These are phyloP conservation scores for Sogatella furcifera DNA, from an alignment of 1,140 invertebrate genomes.

Conservation along the genomic window DNA sequence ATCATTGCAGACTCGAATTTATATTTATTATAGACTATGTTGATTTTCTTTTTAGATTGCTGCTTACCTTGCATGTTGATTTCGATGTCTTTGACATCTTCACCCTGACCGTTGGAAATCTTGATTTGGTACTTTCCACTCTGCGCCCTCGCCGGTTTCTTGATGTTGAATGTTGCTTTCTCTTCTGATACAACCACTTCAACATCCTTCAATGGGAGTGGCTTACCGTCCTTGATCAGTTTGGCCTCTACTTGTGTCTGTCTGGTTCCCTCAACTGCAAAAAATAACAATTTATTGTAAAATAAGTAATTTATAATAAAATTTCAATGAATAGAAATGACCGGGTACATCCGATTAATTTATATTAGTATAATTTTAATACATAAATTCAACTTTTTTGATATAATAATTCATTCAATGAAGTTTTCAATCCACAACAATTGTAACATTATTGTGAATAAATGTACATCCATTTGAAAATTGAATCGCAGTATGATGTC, in stretches of 20 bases:
- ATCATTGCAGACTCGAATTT: too few relatives aligned
- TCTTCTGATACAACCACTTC: conserved; percentile 83
- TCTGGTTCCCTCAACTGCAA: conserved; percentile 70
- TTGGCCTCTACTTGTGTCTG: conserved; percentile 81
- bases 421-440: too few relatives aligned
- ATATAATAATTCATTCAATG: too few relatives aligned
- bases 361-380: too few relatives aligned
- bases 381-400: too few relatives aligned
- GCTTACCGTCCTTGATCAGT: conserved; percentile 78
- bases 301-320: not conserved
- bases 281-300: not conserved
- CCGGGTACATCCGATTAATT: too few relatives aligned
- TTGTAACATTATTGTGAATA: too few relatives aligned
- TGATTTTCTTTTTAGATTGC: not conserved
- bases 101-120: conserved; percentile 76
- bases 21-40: too few relatives aligned
- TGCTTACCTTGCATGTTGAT: conserved; percentile 69
- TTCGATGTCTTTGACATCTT: conserved; percentile 70
- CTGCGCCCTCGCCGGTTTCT: conserved; percentile 71
- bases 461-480: too few relatives aligned
- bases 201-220: conserved; percentile 73
- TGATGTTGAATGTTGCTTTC: conserved; percentile 79
- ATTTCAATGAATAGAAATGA: too few relatives aligned
- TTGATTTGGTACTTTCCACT: conserved; percentile 80
- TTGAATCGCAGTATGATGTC: too few relatives aligned